Evolutionary conservation across 1,140 invertebrate species (phyloP).

Genomic region (Halictus rubicundus): DNA sequence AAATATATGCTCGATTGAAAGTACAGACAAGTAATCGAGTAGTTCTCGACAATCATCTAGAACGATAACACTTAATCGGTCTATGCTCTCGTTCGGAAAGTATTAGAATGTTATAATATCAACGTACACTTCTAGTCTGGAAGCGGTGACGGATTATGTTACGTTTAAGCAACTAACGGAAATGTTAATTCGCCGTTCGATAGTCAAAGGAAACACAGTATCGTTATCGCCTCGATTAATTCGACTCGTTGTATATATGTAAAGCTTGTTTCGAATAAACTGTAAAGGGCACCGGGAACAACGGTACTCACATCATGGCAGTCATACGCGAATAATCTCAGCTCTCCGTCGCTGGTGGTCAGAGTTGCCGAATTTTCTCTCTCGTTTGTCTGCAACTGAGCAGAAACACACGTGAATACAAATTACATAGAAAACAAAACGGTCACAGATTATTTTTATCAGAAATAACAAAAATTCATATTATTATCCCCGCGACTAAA

Average conservation of each 20-base stretch:
- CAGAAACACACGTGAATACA: neutral
- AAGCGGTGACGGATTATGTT: constrained; percentile 16
- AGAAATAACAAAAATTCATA: too few species aligned
- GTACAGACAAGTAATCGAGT: constrained; percentile 14
- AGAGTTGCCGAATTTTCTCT: constrained; percentile 78
- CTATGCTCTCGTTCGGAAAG: constrained; percentile 20
- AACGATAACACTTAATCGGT: constrained; percentile 25
- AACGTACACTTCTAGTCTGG: constrained; percentile 20
- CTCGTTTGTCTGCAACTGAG: constrained; percentile 78
- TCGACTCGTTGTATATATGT: constrained; percentile 17
- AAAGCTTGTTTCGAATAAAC: constrained; percentile 39
- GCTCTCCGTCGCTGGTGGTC: constrained; percentile 78
- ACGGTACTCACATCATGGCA: constrained; percentile 78
- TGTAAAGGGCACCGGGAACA: neutral
- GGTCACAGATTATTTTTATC: too few species aligned
- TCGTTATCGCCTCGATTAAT: constrained; percentile 19
- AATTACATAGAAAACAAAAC: too few species aligned
- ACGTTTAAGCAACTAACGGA: constrained; percentile 12
- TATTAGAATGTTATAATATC: neutral
- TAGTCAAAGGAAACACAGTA: neutral
- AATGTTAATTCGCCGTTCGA: neutral
- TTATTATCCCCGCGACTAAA: too few species aligned
- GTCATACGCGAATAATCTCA: constrained; percentile 78
- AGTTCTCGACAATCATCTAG: constrained; percentile 15
- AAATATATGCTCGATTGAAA: constrained; percentile 6